phyloP scores from a whole-genome alignment of 2,888 invertebrate species.

The Brenthis daphne region DNA sequence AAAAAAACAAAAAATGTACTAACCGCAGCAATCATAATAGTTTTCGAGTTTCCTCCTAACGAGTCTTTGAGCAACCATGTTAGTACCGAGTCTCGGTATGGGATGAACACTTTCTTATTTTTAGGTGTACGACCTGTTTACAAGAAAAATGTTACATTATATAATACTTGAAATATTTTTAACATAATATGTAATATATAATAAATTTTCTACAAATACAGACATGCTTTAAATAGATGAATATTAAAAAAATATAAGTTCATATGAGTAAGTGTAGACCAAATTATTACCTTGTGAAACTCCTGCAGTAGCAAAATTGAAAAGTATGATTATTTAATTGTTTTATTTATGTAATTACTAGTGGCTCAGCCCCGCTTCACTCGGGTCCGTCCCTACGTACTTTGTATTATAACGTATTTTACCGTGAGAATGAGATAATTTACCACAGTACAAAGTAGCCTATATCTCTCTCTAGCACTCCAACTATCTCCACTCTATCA shows the following conservation, averaged over 20 bases:
- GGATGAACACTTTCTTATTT: slow-evolving; percentile 86
- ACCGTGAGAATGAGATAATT: too few species aligned
- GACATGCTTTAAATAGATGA: too few species aligned
- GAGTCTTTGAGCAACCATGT: slow-evolving; percentile 95
- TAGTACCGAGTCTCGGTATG: slow-evolving; percentile 93
- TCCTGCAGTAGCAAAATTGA: slow-evolving; percentile 13
- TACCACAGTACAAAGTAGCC: too few species aligned
- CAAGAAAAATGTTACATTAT: not conserved
- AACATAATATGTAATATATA: not conserved
- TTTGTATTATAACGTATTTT: too few species aligned
- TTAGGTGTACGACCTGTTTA: slow-evolving; percentile 63
- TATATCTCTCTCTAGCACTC: too few species aligned
- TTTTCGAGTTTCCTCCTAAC: slow-evolving; percentile 94
- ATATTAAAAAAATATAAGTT: not conserved
- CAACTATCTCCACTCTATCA: too few species aligned
- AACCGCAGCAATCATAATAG: slow-evolving; percentile 94
- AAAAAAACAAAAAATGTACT: slow-evolving; percentile 51
- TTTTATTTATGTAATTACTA: not conserved
- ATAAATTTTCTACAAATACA: too few species aligned
- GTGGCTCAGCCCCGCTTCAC: too few species aligned
- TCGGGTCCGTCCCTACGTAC: too few species aligned
- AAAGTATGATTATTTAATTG: not conserved
- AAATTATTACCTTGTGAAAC: slow-evolving; percentile 25
- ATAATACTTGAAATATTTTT: not conserved
- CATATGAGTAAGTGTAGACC: slow-evolving; percentile 4